Percentiles rank a stretch among this genome's conserved stretches.
phyloP scores from a whole-genome alignment of 2,797 vertebrate species.

The Arctocebus calabarensis region DNA sequence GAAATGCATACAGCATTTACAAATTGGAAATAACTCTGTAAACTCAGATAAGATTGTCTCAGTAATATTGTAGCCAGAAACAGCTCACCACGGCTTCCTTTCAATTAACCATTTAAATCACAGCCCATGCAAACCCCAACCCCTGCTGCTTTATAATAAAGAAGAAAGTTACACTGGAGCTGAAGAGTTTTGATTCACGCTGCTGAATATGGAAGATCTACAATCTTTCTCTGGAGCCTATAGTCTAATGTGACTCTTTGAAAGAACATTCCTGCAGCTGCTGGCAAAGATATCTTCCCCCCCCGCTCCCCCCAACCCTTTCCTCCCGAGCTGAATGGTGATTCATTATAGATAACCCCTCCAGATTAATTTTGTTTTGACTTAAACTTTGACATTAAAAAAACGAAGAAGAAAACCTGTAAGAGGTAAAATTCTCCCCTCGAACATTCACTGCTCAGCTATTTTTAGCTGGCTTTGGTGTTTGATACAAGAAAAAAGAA shows the following conservation, averaged over 20 bases:
- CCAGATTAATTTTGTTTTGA: constrained; percentile 89
- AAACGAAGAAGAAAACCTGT: not conserved
- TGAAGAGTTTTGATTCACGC: constrained; percentile 84
- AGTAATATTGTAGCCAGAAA: constrained; percentile 86
- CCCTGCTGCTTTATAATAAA: constrained; percentile 82
- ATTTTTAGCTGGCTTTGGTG: constrained; percentile 83
- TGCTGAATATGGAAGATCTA: constrained; percentile 84
- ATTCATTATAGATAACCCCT: constrained; percentile 89
- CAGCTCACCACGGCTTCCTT: constrained; percentile 85
- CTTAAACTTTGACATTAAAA: constrained; percentile 86
- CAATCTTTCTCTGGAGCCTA: constrained; percentile 83
- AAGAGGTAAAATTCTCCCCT: constrained; percentile 76
- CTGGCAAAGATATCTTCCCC: constrained; percentile 70
- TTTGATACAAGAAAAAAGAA: constrained; percentile 57
- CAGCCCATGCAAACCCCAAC: constrained; percentile 83
- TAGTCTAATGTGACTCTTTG: constrained; percentile 82
- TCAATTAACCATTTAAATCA: constrained; percentile 90
- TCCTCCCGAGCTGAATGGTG: constrained; percentile 81
- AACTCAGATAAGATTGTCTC: constrained; percentile 90
- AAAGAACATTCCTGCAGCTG: constrained; percentile 82
- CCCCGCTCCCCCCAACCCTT: not conserved
- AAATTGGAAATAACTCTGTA: constrained; percentile 89
- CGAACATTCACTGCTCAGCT: constrained; percentile 68
- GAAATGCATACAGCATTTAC: constrained; percentile 86
- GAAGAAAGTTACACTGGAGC: constrained; percentile 82